phyloP scores from a whole-genome alignment of 1,140 invertebrate genomes.

The Neodiprion pinetum region DNA sequence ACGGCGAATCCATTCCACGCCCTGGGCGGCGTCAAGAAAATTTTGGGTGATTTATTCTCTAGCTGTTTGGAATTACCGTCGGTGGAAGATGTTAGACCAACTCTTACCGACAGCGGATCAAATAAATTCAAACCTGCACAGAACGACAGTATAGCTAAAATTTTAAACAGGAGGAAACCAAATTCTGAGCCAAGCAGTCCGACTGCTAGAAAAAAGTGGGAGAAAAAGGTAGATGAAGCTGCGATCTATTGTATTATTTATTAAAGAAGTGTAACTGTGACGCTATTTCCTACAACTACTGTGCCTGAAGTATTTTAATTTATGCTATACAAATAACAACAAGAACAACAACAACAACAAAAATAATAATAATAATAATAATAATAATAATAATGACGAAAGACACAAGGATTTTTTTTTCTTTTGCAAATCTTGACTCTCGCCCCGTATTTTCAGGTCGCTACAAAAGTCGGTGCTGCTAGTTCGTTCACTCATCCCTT shows the following conservation, averaged over 20 bases:
- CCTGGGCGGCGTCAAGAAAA: conserved; percentile 78
- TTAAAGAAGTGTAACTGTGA: too few species aligned
- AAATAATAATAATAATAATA: too few species aligned
- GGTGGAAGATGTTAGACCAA: conserved; percentile 58
- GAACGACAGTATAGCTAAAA: conserved; percentile 57
- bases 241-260: neutral
- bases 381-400: too few species aligned
- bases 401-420: too few species aligned
- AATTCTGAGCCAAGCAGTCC: conserved; percentile 58
- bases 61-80: conserved; percentile 78
- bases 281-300: too few species aligned
- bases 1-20: conserved; percentile 77
- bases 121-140: conserved; percentile 52
- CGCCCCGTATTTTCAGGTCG: conserved; percentile 42
- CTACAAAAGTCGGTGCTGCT: conserved; percentile 53
- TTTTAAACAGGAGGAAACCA: conserved; percentile 57
- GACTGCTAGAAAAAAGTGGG: conserved; percentile 59
- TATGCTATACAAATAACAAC: too few species aligned
- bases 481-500: conserved; percentile 63
- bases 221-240: conserved; percentile 50
- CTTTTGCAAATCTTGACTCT: neutral
- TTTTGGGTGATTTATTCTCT: conserved; percentile 76
- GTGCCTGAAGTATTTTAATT: too few species aligned
- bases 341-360: too few species aligned
- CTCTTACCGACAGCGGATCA: conserved; percentile 42